Conservation (phyloP, 2,797 vertebrate species). For the Coracias cyanogaster region DNA sequence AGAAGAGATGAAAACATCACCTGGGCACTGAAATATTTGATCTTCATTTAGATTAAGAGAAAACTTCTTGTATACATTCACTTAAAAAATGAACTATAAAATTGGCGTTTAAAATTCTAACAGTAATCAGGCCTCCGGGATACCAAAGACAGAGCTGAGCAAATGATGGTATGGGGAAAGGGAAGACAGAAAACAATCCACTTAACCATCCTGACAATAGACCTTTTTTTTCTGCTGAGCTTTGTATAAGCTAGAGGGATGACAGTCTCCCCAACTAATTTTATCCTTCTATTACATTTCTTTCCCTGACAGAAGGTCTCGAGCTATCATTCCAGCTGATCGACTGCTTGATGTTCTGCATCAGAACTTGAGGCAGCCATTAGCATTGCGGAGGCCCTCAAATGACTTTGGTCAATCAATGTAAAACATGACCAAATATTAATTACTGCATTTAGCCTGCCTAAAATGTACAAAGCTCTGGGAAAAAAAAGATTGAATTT, state of each 20-base stretch:
- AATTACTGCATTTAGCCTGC: conserved; percentile 12
- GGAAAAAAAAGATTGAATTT: background rate
- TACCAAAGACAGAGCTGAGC: background rate
- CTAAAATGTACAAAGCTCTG: background rate
- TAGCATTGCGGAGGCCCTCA: background rate
- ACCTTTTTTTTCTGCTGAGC: background rate
- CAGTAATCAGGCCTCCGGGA: background rate
- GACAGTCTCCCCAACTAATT: background rate
- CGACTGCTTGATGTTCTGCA: conserved; percentile 15
- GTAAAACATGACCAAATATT: conserved; percentile 35
- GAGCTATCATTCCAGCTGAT: conserved; percentile 10
- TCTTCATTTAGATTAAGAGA: background rate
- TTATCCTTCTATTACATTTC: background rate
- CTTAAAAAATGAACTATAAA: background rate
- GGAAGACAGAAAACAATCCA: background rate
- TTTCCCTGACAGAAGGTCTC: background rate
- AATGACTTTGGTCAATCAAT: background rate
- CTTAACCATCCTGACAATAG: background rate
- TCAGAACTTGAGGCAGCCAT: background rate
- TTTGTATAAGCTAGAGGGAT: background rate
- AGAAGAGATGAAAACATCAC: background rate
- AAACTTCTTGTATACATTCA: background rate
- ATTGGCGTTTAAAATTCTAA: background rate
- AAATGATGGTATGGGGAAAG: background rate
- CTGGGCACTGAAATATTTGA: background rate